These are phyloP conservation scores for Alaudala cheleensis DNA, from an alignment of 2,113 vertebrate species.

Conservation along the genomic window DNA sequence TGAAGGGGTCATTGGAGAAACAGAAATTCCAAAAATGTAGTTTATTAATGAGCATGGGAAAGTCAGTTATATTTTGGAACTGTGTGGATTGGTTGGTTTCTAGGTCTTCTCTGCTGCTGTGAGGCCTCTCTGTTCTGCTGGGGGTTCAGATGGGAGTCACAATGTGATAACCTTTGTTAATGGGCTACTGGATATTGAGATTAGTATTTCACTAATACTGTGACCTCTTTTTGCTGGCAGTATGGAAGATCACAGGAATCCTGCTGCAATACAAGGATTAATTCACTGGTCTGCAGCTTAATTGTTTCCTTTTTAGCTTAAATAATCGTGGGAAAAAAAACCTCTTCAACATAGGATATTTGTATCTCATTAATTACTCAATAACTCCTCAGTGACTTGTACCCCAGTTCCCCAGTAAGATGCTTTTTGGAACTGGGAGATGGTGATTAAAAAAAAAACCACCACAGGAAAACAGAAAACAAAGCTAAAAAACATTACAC, in stretches of 20 bases:
- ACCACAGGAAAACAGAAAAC: background rate
- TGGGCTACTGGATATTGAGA: background rate
- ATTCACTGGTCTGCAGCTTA: background rate
- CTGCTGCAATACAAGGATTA: slow-evolving; percentile 27
- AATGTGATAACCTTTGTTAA: slow-evolving; percentile 31
- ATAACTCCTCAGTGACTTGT: background rate
- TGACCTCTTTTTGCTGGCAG: slow-evolving; percentile 35
- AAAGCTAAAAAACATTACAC: background rate
- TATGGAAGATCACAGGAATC: background rate
- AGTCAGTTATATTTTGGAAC: background rate
- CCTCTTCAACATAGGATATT: background rate
- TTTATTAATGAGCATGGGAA: background rate
- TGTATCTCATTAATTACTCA: background rate
- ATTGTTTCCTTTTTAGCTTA: slow-evolving; percentile 3
- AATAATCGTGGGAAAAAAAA: background rate
- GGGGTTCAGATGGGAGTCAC: background rate
- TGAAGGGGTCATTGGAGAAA: background rate
- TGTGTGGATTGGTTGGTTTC: background rate
- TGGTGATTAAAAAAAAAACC: background rate
- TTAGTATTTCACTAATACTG: background rate
- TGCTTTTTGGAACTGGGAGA: background rate
- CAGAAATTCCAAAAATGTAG: background rate
- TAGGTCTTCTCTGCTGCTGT: background rate
- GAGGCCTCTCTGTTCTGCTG: background rate
- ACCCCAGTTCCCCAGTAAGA: background rate